Evolutionary conservation across 2,113 vertebrate genomes (phyloP), one percentile per base, ranked within the genome.

Genomic region (Melospiza melodia): DNA sequence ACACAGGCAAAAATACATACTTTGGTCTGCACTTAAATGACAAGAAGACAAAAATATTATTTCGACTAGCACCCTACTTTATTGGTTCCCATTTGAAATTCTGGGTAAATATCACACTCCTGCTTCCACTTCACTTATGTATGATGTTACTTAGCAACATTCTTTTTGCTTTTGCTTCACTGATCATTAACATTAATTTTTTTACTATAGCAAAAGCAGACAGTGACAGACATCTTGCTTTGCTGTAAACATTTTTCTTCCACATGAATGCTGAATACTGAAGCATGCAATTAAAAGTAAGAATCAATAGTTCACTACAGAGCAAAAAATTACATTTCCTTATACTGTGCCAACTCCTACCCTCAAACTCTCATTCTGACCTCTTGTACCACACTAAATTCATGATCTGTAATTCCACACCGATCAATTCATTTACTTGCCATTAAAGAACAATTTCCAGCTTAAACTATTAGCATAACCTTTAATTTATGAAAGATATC

Each of bases 401-500:
- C 11, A 44, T 15, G 37, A 68, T 31, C 27, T 52, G 46, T 28
- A 67, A 52, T 37, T 94, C 55, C 69, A 95, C 46, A 94, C 5
- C 41, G 28, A 95, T 67, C 46, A 89, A 84, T 43, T 95, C 5
- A 86, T 90, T 97, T 95, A 89, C 74, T 94, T 96, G 75, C 49
- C 78, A n/a, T n/a, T 79, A 93, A 93, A 94, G 79, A 84, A 95
- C 57, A 94, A 88, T 93, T 79, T 91, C 43, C 84, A 89, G 44
- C 33, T 94, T 94, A 86, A 96, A 84, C 58, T 79, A 77, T 21
- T 57, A 91, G 30, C 41, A 62, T 91, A 81, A 96, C 67, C 75
- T 97, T 98, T 74, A 87, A 46, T 82, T 97, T 95, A 85, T 79
- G 61, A 87, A 93, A 81, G 62, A 79, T 51, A 91, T 37, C 67